Conservation (phyloP, 2,888 invertebrate species). For the Saturnia japonica region DNA sequence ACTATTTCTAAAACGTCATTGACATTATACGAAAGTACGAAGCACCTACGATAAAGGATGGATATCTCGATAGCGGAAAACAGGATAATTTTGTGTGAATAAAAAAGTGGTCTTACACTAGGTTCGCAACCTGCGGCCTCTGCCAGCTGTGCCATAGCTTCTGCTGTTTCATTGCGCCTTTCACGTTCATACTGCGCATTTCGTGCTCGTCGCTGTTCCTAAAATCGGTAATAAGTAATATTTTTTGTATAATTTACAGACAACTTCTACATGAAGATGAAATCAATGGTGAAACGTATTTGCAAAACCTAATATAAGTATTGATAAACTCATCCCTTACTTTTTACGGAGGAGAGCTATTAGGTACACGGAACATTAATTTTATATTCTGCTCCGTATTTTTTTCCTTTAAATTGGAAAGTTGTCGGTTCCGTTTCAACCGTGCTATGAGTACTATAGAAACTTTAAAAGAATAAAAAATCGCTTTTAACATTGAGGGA, state of each 20-base stretch:
- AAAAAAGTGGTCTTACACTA: slow-evolving; percentile 35
- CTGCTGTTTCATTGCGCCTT: slow-evolving; percentile 46
- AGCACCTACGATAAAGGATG: neutral
- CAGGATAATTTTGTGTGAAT: neutral
- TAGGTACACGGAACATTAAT: too few species aligned
- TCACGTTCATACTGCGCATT: slow-evolving; percentile 57
- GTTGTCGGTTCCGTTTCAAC: too few species aligned
- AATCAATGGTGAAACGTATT: too few species aligned
- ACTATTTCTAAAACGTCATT: too few species aligned
- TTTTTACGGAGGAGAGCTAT: too few species aligned
- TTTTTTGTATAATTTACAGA: neutral
- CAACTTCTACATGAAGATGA: neutral
- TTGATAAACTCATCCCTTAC: too few species aligned
- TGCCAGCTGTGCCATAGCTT: slow-evolving; percentile 43
- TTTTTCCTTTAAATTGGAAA: too few species aligned
- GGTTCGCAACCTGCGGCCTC: slow-evolving; percentile 41
- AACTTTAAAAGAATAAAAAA: too few species aligned
- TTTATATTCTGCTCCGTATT: too few species aligned
- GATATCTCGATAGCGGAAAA: neutral
- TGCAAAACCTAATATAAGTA: too few species aligned
- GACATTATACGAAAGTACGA: neutral
- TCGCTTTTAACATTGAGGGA: too few species aligned
- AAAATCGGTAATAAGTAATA: neutral
- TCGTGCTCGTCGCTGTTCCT: slow-evolving; percentile 54
- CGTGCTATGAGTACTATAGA: too few species aligned